A percentile compares a stretch with the other conserved stretches of the same genome.
Evolutionary conservation across 2,888 invertebrate genomes (phyloP).

Genomic region (Neelides folsomi): DNA sequence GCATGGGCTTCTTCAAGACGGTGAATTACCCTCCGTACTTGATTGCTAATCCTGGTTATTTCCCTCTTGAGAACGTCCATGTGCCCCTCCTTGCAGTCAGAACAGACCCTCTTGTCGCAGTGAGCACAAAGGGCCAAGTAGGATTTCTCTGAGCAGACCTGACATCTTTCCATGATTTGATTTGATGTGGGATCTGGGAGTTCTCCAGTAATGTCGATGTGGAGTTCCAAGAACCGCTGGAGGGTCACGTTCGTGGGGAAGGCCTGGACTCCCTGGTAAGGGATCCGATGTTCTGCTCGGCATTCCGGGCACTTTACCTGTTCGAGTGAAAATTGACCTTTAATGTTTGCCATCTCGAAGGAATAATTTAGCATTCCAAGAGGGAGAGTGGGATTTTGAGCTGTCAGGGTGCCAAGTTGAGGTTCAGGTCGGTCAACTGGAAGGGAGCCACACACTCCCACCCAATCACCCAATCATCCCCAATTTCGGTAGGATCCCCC

Average conservation of each 20-base stretch:
- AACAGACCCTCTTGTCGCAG: conserved; percentile 93
- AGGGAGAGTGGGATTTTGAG: not conserved
- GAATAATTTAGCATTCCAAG: not conserved
- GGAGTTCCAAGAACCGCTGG: conserved; percentile 83
- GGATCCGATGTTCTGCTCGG: conserved; percentile 88
- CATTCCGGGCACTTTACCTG: conserved; percentile 97
- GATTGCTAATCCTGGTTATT: conserved; percentile 74
- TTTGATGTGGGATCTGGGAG: conserved; percentile 80
- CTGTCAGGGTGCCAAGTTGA: not conserved
- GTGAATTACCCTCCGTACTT: conserved; percentile 75
- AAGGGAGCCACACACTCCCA: not conserved
- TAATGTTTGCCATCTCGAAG: not conserved
- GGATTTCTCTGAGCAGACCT: conserved; percentile 83
- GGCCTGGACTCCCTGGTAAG: conserved; percentile 84
- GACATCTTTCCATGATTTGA: conserved; percentile 83
- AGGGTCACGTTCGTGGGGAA: conserved; percentile 94
- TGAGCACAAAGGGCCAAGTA: conserved; percentile 80
- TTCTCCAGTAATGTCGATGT: conserved; percentile 77
- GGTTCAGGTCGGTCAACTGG: not conserved
- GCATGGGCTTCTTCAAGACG: conserved; percentile 72
- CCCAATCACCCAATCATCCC: not conserved
- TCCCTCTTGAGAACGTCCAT: conserved; percentile 89
- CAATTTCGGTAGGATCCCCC: not conserved
- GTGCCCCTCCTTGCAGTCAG: conserved; percentile 85
- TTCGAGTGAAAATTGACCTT: conserved; percentile 6